These are phyloP conservation scores for Echeneis naucrates DNA, from an alignment of 2,797 vertebrate genomes.

Conservation along the genomic window DNA sequence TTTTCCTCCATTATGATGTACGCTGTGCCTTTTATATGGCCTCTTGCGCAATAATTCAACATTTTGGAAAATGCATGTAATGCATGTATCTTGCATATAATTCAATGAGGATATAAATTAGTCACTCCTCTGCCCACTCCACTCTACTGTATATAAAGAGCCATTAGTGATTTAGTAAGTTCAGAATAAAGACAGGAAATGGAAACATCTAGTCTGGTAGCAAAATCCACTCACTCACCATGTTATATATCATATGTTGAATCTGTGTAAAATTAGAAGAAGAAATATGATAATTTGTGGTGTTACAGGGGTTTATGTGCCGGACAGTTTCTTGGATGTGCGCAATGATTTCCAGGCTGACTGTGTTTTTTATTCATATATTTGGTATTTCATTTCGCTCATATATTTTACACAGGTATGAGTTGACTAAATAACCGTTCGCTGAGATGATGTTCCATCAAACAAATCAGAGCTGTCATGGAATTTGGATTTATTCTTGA, in stretches of 20 bases:
- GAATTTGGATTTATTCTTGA: slow-evolving; percentile 15
- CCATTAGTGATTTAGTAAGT: too few species aligned
- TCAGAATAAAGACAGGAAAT: neutral
- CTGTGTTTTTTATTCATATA: neutral
- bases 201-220: neutral
- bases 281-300: neutral
- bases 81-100: neutral
- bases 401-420: neutral
- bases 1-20: neutral
- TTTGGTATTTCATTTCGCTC: neutral
- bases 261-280: neutral
- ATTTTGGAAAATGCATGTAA: neutral
- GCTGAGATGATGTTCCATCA: neutral
- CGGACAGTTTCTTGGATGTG: neutral
- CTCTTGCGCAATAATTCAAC: neutral
- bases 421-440: neutral
- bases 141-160: too few species aligned
- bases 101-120: neutral
- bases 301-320: neutral
- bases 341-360: neutral
- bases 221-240: neutral
- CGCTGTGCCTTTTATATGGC: neutral
- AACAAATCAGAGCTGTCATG: neutral
- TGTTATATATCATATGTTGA: neutral
- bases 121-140: too few species aligned